These are phyloP conservation scores for Scolanthus callimorphus DNA, from an alignment of 92 coral and sea anemone genomes.

Conservation along the genomic window DNA sequence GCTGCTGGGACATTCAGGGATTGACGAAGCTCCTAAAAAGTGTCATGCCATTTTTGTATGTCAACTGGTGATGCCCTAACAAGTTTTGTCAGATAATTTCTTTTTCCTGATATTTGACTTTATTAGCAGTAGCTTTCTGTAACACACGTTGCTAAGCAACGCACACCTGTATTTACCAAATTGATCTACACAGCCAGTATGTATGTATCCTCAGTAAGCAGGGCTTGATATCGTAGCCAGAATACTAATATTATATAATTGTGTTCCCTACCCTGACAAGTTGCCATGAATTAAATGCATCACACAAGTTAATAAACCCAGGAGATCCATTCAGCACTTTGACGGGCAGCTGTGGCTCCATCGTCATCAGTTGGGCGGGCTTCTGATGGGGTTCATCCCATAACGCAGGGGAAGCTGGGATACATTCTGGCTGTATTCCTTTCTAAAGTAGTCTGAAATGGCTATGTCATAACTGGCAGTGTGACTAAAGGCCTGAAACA, in stretches of 20 bases:
- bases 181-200: too few species aligned
- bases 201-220: too few species aligned
- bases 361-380: slow-evolving; percentile 86
- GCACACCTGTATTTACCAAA: too few species aligned
- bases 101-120: too few species aligned
- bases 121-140: too few species aligned
- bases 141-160: too few species aligned
- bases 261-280: slow-evolving; percentile 88
- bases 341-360: slow-evolving; percentile 83
- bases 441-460: slow-evolving; percentile 93
- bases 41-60: too few species aligned
- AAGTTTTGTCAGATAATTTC: too few species aligned
- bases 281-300: slow-evolving; percentile 97
- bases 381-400: slow-evolving; percentile 98
- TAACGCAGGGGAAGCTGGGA: slow-evolving; percentile 87
- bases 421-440: slow-evolving; percentile 78
- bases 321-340: slow-evolving; percentile 92
- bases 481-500: slow-evolving; percentile 80
- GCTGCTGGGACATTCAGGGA: slow-evolving; percentile 88
- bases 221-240: too few species aligned
- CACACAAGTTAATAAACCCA: slow-evolving; percentile 96
- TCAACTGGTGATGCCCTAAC: too few species aligned
- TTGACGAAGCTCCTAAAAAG: slow-evolving; percentile 70
- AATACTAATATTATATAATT: too few species aligned
- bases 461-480: slow-evolving; percentile 93